Evolutionary conservation across 2,113 vertebrate genomes (phyloP).

Genomic region (Gymnocephalus cernua): DNA sequence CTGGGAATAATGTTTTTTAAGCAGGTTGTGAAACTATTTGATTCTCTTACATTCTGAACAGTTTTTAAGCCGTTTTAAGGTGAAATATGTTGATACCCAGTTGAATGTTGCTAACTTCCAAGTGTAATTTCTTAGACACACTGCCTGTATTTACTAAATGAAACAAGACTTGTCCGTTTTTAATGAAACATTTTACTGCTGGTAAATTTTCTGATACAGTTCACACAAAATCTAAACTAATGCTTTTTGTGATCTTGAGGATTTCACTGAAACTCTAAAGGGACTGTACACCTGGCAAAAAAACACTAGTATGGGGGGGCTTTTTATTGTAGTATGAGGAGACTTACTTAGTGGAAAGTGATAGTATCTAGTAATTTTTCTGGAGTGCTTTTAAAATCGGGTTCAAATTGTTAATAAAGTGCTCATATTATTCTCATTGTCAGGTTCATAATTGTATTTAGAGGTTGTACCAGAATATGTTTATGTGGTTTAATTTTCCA

Average conservation of each 20-base stretch:
- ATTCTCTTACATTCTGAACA: constrained; percentile 6
- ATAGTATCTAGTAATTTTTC: background rate
- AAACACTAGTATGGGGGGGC: background rate
- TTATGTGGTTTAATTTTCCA: too few relatives aligned
- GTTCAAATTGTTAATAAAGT: constrained; percentile 8
- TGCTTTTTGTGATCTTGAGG: background rate
- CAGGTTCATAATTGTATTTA: too few relatives aligned
- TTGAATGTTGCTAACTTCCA: background rate
- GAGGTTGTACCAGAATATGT: too few relatives aligned
- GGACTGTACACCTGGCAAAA: background rate
- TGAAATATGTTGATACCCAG: background rate
- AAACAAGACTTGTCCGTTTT: background rate
- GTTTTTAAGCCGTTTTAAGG: background rate
- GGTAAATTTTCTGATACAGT: background rate
- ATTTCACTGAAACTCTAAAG: constrained; percentile 3
- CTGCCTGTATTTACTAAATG: background rate
- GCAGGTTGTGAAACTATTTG: background rate
- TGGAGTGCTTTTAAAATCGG: constrained; percentile 12
- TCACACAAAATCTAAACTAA: background rate
- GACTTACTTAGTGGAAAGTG: constrained; percentile 9
- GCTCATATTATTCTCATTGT: too few relatives aligned
- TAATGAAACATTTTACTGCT: background rate
- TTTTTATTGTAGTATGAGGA: background rate
- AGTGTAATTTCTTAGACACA: background rate
- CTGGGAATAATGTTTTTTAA: constrained; percentile 48